Evolutionary conservation across 2,797 vertebrate species (phyloP).

Genomic region (Luscinia luscinia): DNA sequence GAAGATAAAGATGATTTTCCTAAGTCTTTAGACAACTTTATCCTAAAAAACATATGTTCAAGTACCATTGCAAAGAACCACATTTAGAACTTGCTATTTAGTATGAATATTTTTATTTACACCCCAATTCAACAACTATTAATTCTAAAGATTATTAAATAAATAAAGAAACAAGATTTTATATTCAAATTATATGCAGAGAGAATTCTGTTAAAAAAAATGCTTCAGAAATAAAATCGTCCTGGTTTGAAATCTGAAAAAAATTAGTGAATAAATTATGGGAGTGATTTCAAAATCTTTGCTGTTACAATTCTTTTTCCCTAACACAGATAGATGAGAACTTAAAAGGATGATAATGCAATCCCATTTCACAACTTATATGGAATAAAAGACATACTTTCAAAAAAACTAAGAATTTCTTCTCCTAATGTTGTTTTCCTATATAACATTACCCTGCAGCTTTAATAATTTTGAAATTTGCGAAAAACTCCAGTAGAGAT

Average conservation of each 20-base stretch:
- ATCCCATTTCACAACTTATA: background rate
- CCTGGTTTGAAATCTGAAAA: background rate
- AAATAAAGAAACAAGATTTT: rapidly evolving
- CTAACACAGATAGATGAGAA: background rate
- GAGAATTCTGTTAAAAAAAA: background rate
- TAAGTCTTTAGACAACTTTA: background rate
- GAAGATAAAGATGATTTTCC: background rate
- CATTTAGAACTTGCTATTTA: background rate
- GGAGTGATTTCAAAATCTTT: background rate
- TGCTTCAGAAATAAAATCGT: background rate
- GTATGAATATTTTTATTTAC: background rate
- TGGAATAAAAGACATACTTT: background rate
- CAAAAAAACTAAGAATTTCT: background rate
- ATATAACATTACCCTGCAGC: background rate
- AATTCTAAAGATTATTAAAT: background rate
- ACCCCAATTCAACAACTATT: background rate
- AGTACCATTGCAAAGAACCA: background rate
- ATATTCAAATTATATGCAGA: background rate
- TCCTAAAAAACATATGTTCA: background rate
- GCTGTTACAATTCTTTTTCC: background rate
- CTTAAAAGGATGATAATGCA: background rate
- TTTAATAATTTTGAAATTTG: background rate
- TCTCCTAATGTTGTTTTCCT: background rate
- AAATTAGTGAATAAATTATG: background rate
- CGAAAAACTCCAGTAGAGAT: background rate